Percentiles rank a stretch among this genome's conserved stretches.
Conservation (phyloP, 2,888 invertebrate genomes). For the Plusia festucae region DNA sequence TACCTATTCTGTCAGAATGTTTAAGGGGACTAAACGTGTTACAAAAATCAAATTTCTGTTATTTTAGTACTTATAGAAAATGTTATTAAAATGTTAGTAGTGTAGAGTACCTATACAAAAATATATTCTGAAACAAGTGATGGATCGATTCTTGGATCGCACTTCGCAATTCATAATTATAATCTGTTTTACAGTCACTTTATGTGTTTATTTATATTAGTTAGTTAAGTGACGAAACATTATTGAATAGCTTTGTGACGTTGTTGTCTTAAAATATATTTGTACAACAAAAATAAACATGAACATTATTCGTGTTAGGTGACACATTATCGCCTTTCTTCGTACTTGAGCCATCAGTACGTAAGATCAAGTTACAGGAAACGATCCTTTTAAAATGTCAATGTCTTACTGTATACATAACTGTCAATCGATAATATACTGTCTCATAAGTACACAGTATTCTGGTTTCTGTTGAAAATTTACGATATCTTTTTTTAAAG, state of each 20-base stretch:
- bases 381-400: slow-evolving; percentile 85
- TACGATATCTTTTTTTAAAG: not conserved
- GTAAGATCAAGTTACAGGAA: slow-evolving; percentile 73
- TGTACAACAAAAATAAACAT: not conserved
- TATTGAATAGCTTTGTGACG: too few species aligned
- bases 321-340: slow-evolving; percentile 46
- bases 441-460: slow-evolving; percentile 12
- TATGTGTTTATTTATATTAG: too few species aligned
- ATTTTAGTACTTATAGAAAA: too few species aligned
- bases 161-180: too few species aligned
- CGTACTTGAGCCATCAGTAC: slow-evolving; percentile 40
- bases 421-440: slow-evolving; percentile 11
- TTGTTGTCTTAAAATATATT: slow-evolving; percentile 1
- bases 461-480: not conserved
- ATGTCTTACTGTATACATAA: slow-evolving; percentile 52
- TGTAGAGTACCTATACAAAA: too few species aligned
- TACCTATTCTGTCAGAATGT: not conserved
- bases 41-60: too few species aligned
- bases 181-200: too few species aligned
- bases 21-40: too few species aligned
- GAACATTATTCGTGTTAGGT: slow-evolving; percentile 18
- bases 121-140: too few species aligned
- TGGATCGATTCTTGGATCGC: too few species aligned
- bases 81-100: too few species aligned
- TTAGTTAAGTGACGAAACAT: too few species aligned